Base-by-base conservation (phyloP, 2,113 vertebrate genomes). In the Ramphastos sulfuratus region DNA sequence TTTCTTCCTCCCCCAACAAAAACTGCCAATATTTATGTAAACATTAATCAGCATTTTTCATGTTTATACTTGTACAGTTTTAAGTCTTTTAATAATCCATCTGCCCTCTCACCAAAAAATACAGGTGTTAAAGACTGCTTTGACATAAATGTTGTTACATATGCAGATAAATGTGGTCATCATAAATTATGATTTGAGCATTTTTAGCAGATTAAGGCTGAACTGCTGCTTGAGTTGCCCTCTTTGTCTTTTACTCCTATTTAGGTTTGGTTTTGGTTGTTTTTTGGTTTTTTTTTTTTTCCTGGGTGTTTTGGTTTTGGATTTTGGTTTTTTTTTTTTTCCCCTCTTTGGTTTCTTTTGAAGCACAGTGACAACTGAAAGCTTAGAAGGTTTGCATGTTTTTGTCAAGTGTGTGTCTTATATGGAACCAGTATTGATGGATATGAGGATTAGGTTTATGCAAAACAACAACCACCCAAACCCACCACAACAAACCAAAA, bases 51-150 rank as follows among this genome's bases (percentile, higher is more conserved):
- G 85, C 92, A 52, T 96, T 92, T 92, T 94, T 94, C 92, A 89
- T 97, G 93, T 97, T 97, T 97, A 95, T 97, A 97, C 85, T 96
- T 98, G 97, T 97, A 96, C 88, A 96, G 97, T 97, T 97, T 96
- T 92, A 92, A 91, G 96, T 97, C 89, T 96, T 97, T 97, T 96
- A 92, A 94, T 90, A 96, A 93, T 90, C 82, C 88, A 83, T 95
- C 85, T 75, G 85, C 85, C 93, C 65, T 83, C 76, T 93, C 82
- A 85, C 76, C 37, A 39, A 42, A 39, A 39, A 39, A 39, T 37
- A 77, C 44, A 30, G 85, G 72, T 87, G 46, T 91, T 95, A 37
- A 91, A 87, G 83, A 91, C 81, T 86, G 85, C 94, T 94, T 93
- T 97, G 82, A 94, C 70, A 15, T 93, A 69, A 95, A n/a, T 96